These are phyloP conservation scores for Actinia equina DNA, from an alignment of 64 coral and sea anemone species.

Conservation along the genomic window DNA sequence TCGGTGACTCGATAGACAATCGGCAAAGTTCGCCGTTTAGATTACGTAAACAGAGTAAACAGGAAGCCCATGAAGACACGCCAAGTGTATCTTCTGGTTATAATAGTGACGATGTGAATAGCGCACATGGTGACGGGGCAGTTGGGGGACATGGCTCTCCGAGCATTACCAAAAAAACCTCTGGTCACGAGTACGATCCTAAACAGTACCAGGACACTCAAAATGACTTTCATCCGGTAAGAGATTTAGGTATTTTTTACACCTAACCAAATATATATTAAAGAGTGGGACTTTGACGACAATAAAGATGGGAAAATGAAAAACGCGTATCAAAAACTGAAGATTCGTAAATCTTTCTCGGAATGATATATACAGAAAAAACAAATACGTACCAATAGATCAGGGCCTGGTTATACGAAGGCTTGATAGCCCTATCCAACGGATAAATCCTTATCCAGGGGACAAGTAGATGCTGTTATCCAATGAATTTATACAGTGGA, in stretches of 20 bases:
- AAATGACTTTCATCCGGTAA: conserved; percentile 60
- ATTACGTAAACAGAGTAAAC: neutral
- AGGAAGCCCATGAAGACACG: conserved; percentile 35
- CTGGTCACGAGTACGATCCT: conserved; percentile 61
- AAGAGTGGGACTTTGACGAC: too few relatives aligned
- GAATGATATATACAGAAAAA: too few relatives aligned
- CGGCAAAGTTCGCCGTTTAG: conserved; percentile 30
- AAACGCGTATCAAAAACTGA: too few relatives aligned
- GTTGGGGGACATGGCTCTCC: neutral
- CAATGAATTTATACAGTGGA: too few relatives aligned
- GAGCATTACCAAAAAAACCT: neutral
- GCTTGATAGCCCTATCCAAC: too few relatives aligned
- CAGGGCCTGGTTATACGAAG: too few relatives aligned
- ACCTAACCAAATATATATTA: neutral
- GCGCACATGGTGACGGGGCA: conserved; percentile 19
- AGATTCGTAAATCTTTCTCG: too few relatives aligned
- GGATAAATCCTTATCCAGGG: too few relatives aligned
- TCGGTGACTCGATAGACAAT: conserved; percentile 45
- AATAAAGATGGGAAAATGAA: too few relatives aligned
- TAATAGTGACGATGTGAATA: conserved; percentile 54
- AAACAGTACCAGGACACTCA: conserved; percentile 58
- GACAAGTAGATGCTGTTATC: too few relatives aligned
- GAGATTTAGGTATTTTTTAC: neutral
- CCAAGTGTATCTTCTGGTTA: conserved; percentile 69
- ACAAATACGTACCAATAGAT: too few relatives aligned